Base-by-base conservation (phyloP, 2,797 vertebrate species). In the Urocyon cinereoargenteus region DNA sequence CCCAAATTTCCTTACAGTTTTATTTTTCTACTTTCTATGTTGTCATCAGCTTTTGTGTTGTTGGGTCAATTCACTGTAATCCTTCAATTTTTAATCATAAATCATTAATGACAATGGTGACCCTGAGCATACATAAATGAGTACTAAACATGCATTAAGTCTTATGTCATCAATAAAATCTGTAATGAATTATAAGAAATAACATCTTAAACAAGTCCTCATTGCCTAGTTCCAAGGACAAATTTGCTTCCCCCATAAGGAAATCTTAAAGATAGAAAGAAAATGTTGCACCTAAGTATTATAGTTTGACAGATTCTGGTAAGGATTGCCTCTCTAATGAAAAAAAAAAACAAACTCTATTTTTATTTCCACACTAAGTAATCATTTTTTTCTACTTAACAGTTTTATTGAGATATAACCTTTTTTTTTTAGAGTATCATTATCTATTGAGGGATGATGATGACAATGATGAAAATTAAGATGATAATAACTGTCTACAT, bases 181-280 rank as follows among this genome's bases (percentile, higher is more conserved):
- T 72, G n/a, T 11, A 61, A 13, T 64, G 19, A 94, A 96, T 68
- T 87, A 90, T 6, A 53, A 93, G 5, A 40, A 26, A 75, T 55
- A 91, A n/a, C 82, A 68, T 94, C 95, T 85, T 97, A 94, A 96
- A 78, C 8, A 91, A 28, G 19, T 82, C 26, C 4, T 85, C 24
- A 21, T 68, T 93, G 9, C 8, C 59, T 90, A 73, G 28, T 90
- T 97, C 94, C 73, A 82, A 6, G 82, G 26, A 82, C 22, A 89
- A 79, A 82, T 79, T 57, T 90, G 3, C 1, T 92, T 96, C 81
- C 61, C 10, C 34, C n/a, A 64, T n/a, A 92, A 88, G 40, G 49
- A 93, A 89, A 73, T 86, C 14, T 89, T 84, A 62, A 11, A 87
- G 34, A 18, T 64, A 64, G 18, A 21, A 79, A 94, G 18, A 90